These are phyloP conservation scores for Onychorhynchus coronatus DNA, from an alignment of 2,113 vertebrate genomes.

Conservation along the genomic window DNA sequence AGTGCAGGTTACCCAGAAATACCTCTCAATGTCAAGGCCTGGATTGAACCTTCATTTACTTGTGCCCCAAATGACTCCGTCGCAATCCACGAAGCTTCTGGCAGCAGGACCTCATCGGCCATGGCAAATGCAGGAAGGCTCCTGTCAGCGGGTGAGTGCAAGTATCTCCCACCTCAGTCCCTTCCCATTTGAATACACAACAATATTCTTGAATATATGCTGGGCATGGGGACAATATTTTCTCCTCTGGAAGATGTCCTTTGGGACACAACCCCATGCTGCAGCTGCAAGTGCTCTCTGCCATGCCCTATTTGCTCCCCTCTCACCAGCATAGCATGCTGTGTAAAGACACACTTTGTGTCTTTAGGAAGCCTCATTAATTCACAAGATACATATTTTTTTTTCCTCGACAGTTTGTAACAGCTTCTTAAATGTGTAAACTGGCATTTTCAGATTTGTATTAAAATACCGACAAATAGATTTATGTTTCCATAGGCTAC, in stretches of 20 bases:
- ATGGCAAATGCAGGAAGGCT: neutral
- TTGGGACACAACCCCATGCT: neutral
- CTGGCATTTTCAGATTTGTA: conserved; percentile 47
- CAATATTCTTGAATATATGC: neutral
- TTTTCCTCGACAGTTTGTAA: conserved; percentile 69
- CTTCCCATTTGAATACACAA: neutral
- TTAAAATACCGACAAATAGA: conserved; percentile 46
- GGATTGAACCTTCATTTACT: neutral
- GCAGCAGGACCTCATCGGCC: fast-evolving
- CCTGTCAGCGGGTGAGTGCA: neutral
- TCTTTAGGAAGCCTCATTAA: conserved; percentile 75
- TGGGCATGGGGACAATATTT: neutral
- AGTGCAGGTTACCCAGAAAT: neutral
- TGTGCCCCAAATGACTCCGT: neutral
- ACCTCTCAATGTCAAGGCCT: neutral
- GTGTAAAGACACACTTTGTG: neutral
- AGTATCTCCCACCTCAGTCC: neutral
- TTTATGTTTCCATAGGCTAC: conserved; percentile 58
- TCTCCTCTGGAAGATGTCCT: neutral
- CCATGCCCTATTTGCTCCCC: neutral
- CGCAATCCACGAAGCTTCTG: neutral
- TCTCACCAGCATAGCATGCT: neutral
- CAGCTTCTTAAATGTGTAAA: conserved; percentile 74
- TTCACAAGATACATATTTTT: conserved; percentile 63
- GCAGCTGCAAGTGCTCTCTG: neutral